Evolutionary conservation across 2,888 invertebrate species (phyloP), one percentile per base, ranked within the genome.

Genomic region (Rhyacophila evoluta): DNA sequence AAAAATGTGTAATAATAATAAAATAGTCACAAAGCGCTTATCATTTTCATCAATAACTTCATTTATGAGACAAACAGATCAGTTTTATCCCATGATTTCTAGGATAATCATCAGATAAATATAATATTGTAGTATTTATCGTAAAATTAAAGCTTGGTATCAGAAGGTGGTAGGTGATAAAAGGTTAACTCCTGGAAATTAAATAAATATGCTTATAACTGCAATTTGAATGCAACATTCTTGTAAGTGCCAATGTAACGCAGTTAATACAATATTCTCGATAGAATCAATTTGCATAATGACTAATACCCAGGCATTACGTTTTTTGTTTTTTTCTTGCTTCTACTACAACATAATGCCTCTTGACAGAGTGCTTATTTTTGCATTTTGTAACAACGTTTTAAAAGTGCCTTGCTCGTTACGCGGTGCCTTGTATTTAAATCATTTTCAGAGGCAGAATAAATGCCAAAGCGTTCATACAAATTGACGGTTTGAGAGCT

Each of bases 281-380:
- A 55, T 55, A 55, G 55, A 55, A 55, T 19, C 55, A 25, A 55
- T 55, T 55, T 55, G 55, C 55, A 55, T 55, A 55, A 55, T 55
- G 55, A 19, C 25, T 25, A 55, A 55, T 25, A 55, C 15, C 25
- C 55, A 55, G 19, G 15, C 10, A 55, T 55, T 55, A 55, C 25
- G 55, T 25, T 19, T 10, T 8, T 15, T 55, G 2, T 25, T 55
- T 55, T 55, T 19, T 19, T 19, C 55, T 19, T 19, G 10, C 19
- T 55, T 55, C 55, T 55, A 55, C 19, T 55, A 1, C 55, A 25
- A 25, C 55, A 25, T 55, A 55, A 55, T 55, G 12, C 55, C 25
- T 55, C 55, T 55, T 55, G 55, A 55, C 55, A 55, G 55, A 10
- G 15, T 8, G 25, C 8, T 41, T 55, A 55, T 55, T 55, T 55